These are phyloP conservation scores for Eueremaeus valkanovi DNA, from an alignment of 2,888 invertebrate species.

Conservation along the genomic window DNA sequence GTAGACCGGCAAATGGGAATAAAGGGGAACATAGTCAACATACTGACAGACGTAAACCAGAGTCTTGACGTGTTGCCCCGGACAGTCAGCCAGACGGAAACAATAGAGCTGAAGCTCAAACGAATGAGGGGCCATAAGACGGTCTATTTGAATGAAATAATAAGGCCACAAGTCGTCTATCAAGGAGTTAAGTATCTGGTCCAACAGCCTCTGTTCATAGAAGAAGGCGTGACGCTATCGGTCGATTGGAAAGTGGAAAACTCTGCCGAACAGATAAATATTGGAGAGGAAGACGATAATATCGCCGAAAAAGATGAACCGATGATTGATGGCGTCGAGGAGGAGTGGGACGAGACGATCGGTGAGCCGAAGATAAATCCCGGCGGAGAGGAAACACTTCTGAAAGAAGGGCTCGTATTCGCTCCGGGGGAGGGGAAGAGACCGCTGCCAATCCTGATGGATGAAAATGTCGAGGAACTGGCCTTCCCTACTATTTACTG, in stretches of 20 bases:
- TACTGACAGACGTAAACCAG: too few species aligned
- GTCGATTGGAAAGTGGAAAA: not conserved
- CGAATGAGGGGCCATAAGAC: not conserved
- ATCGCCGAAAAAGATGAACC: slow-evolving; percentile 38
- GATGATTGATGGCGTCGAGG: slow-evolving; percentile 41
- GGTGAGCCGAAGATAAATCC: slow-evolving; percentile 39
- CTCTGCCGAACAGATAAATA: too few species aligned
- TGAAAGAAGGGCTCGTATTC: slow-evolving; percentile 38
- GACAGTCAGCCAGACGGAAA: too few species aligned
- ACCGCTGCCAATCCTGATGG: slow-evolving; percentile 48
- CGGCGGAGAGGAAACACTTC: slow-evolving; percentile 32
- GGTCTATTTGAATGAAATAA: not conserved
- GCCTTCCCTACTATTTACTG: not conserved
- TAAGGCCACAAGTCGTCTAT: not conserved
- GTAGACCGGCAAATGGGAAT: not conserved
- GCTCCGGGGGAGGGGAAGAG: slow-evolving; percentile 49
- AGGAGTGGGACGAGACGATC: slow-evolving; percentile 49
- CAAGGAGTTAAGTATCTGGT: not conserved
- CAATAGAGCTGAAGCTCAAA: not conserved
- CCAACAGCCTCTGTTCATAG: not conserved
- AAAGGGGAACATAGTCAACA: slow-evolving; percentile 49
- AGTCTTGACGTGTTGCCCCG: too few species aligned
- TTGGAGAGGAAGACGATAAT: not conserved
- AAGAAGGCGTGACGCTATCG: not conserved
- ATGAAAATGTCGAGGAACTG: slow-evolving; percentile 47